Percentiles rank a stretch among this genome's conserved stretches.
phyloP scores from a whole-genome alignment of 2,797 vertebrate genomes.

The Pseudomugil tenellus region DNA sequence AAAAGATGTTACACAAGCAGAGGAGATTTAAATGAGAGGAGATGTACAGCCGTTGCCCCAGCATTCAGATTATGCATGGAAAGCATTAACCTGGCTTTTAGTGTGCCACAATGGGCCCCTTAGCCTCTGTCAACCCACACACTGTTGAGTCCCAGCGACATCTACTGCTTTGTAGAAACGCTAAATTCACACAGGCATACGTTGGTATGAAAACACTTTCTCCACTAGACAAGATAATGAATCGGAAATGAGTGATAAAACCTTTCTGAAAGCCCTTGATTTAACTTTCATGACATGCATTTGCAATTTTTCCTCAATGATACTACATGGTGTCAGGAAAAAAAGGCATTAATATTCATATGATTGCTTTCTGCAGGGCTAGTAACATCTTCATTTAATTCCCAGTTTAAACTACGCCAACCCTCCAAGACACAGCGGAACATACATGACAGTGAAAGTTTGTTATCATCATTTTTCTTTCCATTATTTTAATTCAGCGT shows the following conservation, averaged over 20 bases:
- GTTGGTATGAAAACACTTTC: constrained; percentile 15
- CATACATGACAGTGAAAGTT: not conserved
- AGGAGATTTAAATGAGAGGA: constrained; percentile 68
- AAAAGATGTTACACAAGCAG: constrained; percentile 69
- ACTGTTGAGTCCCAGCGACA: constrained; percentile 66
- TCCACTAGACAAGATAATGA: constrained; percentile 52
- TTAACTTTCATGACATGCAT: constrained; percentile 57
- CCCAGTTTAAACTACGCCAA: constrained; percentile 27
- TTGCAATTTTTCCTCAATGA: constrained; percentile 41
- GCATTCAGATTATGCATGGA: constrained; percentile 70
- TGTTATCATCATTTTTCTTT: not conserved
- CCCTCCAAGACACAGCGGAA: constrained; percentile 16
- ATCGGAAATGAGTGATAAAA: constrained; percentile 47
- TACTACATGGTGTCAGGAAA: constrained; percentile 13
- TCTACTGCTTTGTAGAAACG: constrained; percentile 45
- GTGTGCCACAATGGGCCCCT: constrained; percentile 63
- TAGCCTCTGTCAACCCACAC: constrained; percentile 65
- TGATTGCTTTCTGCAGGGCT: constrained; percentile 14
- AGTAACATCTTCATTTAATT: constrained; percentile 40
- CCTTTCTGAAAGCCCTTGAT: constrained; percentile 54
- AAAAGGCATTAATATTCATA: constrained; percentile 46
- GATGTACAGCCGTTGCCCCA: constrained; percentile 54
- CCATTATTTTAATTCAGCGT: constrained; percentile 67
- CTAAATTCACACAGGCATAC: constrained; percentile 21
- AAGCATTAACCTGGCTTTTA: constrained; percentile 79